phyloP scores from a whole-genome alignment of 2,797 vertebrate genomes.

The Acrossocheilus fasciatus region DNA sequence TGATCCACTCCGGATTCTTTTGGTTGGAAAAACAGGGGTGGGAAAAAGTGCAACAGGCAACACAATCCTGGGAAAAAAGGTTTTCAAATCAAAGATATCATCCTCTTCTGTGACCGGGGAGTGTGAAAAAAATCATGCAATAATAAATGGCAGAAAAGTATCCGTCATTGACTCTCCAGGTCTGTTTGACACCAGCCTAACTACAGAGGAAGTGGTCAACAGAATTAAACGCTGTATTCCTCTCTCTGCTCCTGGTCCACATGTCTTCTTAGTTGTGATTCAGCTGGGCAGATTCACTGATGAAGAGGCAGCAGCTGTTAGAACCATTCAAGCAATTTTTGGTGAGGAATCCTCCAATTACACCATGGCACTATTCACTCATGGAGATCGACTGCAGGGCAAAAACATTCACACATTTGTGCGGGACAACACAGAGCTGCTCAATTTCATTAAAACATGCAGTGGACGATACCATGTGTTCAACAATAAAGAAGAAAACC shows the following conservation, averaged over 20 bases:
- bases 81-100: slow-evolving; percentile 29
- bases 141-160: slow-evolving; percentile 23
- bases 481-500: slow-evolving; percentile 29
- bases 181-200: slow-evolving; percentile 39
- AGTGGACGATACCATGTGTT: slow-evolving; percentile 40
- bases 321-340: slow-evolving; percentile 31
- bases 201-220: not conserved
- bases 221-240: slow-evolving; percentile 35
- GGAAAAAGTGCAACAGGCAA: slow-evolving; percentile 53
- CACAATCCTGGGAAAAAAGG: slow-evolving; percentile 20
- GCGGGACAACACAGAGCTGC: slow-evolving; percentile 1
- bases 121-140: slow-evolving; percentile 10
- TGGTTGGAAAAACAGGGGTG: slow-evolving; percentile 46
- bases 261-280: slow-evolving; percentile 44
- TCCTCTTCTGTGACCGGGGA: slow-evolving; percentile 10
- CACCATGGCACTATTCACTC: slow-evolving; percentile 45
- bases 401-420: slow-evolving; percentile 45
- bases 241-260: slow-evolving; percentile 38
- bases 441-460: not conserved
- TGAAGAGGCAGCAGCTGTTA: slow-evolving; percentile 27
- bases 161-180: slow-evolving; percentile 46
- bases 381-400: slow-evolving; percentile 38
- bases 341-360: slow-evolving; percentile 15
- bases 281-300: slow-evolving; percentile 33
- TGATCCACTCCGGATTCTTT: slow-evolving; percentile 23